Evolutionary conservation across 2,113 vertebrate genomes (phyloP).

Genomic region (Saguinus imperator): DNA sequence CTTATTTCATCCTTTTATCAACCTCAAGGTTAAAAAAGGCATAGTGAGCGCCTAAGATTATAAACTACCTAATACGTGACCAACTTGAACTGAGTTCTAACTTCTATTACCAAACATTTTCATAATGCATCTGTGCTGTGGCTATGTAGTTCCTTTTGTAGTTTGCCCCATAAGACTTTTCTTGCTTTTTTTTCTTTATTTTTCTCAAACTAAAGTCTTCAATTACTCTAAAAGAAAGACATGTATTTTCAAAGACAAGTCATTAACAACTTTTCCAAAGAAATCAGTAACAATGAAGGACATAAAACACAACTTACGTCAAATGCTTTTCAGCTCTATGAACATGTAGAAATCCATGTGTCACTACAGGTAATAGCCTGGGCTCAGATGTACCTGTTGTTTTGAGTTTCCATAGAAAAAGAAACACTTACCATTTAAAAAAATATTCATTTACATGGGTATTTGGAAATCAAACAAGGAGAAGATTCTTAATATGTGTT

Average conservation of each 20-base stretch:
- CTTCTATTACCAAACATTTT: not conserved
- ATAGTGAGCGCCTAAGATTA: not conserved
- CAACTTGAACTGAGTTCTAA: not conserved
- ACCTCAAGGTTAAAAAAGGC: not conserved
- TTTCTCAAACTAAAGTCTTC: not conserved
- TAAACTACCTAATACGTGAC: not conserved
- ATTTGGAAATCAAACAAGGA: slow-evolving; percentile 21
- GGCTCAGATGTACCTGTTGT: not conserved
- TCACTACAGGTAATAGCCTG: not conserved
- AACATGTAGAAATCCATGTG: not conserved
- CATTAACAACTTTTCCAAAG: not conserved
- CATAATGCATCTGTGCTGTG: not conserved
- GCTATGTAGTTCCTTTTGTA: not conserved
- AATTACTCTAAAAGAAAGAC: not conserved
- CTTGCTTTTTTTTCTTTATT: not conserved
- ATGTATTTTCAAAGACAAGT: not conserved
- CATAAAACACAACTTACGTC: not conserved
- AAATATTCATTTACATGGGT: not conserved
- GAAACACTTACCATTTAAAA: not conserved
- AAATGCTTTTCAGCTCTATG: not conserved
- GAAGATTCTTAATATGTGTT: not conserved
- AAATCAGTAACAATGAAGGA: not conserved
- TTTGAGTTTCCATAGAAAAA: slow-evolving; percentile 53
- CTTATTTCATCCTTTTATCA: not conserved
- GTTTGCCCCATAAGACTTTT: not conserved